Evolutionary conservation across 2,797 vertebrate species (phyloP).

Genomic region (Cyprinodon diabolis): DNA sequence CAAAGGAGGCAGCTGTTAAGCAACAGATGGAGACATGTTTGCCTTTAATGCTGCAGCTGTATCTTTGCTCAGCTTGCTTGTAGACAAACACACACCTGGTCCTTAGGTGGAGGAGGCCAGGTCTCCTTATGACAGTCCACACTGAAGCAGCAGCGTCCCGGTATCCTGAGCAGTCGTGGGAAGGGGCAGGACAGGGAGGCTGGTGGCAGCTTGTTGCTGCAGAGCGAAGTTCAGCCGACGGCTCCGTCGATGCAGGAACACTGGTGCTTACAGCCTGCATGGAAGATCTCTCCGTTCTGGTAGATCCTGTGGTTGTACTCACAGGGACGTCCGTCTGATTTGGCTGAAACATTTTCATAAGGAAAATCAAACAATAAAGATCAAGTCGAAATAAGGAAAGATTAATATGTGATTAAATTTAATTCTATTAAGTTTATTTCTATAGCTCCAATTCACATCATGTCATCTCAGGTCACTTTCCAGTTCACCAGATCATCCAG

Average conservation of each 20-base stretch:
- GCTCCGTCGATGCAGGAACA: slow-evolving; percentile 84
- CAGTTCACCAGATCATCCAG: too few relatives aligned
- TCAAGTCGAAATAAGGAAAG: neutral
- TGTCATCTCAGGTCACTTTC: too few relatives aligned
- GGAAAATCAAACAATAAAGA: neutral
- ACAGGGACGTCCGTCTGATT: slow-evolving; percentile 81
- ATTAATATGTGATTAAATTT: too few relatives aligned
- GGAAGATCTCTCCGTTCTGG: slow-evolving; percentile 84
- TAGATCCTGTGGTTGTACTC: slow-evolving; percentile 83
- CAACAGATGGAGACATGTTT: slow-evolving; percentile 13
- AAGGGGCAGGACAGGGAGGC: slow-evolving; percentile 74
- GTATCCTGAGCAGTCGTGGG: slow-evolving; percentile 78
- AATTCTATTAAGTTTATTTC: too few relatives aligned
- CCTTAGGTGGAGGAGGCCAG: slow-evolving; percentile 62
- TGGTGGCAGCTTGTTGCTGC: slow-evolving; percentile 73
- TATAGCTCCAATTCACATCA: too few relatives aligned
- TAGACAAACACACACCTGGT: slow-evolving; percentile 41
- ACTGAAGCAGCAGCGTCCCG: slow-evolving; percentile 81
- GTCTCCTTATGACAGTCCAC: slow-evolving; percentile 75
- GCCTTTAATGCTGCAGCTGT: neutral
- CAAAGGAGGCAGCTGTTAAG: slow-evolving; percentile 51
- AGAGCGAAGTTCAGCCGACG: slow-evolving; percentile 82
- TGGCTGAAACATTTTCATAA: slow-evolving; percentile 60
- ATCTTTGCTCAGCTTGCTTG: slow-evolving; percentile 11
- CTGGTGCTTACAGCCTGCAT: slow-evolving; percentile 83